Conservation (phyloP, 2,113 vertebrate genomes). For the Naja naja region DNA sequence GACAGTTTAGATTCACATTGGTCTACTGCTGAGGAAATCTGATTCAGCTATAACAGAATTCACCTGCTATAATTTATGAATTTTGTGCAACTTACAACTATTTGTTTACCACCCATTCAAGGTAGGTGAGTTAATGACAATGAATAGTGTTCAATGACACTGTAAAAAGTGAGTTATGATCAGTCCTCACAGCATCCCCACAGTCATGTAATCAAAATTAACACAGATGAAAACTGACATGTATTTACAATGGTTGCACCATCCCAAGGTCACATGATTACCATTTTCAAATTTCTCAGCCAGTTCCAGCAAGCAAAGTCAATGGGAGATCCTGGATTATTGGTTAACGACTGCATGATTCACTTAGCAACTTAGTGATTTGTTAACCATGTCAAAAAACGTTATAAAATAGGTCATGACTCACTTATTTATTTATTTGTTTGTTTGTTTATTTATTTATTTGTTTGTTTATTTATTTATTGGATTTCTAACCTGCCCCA, state of each 20-base stretch:
- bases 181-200: background rate
- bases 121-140: background rate
- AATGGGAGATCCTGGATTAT: background rate
- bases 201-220: background rate
- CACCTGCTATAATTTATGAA: background rate
- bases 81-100: background rate
- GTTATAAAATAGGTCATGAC: background rate
- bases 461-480: no score
- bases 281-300: background rate
- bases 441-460: no score
- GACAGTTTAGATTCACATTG: background rate
- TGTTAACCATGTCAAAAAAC: background rate
- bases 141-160: background rate
- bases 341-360: background rate
- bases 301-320: background rate
- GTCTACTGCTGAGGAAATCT: background rate
- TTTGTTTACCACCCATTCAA: background rate
- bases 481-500: no score
- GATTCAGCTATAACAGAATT: background rate
- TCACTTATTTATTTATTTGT: no score
- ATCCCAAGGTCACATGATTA: background rate
- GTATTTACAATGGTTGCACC: background rate
- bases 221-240: background rate
- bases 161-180: background rate
- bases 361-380: background rate